These are phyloP conservation scores for Orestias chungarensis DNA, from an alignment of 2,797 vertebrate genomes.

Conservation along the genomic window DNA sequence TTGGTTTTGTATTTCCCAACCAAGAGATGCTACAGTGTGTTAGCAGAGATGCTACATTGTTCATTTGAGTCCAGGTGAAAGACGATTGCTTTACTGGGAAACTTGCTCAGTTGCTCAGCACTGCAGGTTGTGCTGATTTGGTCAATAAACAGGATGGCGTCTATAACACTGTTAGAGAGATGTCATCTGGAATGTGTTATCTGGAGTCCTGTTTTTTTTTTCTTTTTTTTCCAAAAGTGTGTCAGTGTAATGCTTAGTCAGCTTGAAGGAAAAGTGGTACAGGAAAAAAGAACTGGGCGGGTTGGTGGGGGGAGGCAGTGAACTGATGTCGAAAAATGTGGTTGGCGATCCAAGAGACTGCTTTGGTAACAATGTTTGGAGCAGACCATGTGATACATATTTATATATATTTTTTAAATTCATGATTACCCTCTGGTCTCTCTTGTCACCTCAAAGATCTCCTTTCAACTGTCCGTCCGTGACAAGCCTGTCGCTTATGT, in stretches of 20 bases:
- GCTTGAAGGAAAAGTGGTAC: slow-evolving; percentile 45
- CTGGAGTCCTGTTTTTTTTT: slow-evolving; percentile 72
- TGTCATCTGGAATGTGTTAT: slow-evolving; percentile 77
- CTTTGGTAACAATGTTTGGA: slow-evolving; percentile 85
- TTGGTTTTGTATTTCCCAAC: slow-evolving; percentile 71
- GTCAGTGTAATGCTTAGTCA: slow-evolving; percentile 79
- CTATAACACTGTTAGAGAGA: slow-evolving; percentile 52
- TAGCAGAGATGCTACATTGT: slow-evolving; percentile 88
- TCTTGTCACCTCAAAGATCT: slow-evolving; percentile 75
- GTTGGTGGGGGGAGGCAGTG: slow-evolving; percentile 41
- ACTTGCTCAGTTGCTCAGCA: slow-evolving; percentile 70
- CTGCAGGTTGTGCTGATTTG: slow-evolving; percentile 54
- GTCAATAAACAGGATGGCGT: slow-evolving; percentile 63
- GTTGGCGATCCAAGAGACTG: slow-evolving; percentile 81
- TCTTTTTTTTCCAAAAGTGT: slow-evolving; percentile 74
- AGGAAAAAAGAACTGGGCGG: not conserved
- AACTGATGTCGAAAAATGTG: slow-evolving; percentile 73
- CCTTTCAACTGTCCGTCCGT: slow-evolving; percentile 73
- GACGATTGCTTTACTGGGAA: slow-evolving; percentile 47
- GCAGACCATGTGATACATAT: slow-evolving; percentile 69
- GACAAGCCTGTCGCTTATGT: slow-evolving; percentile 69
- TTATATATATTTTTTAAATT: slow-evolving; percentile 40
- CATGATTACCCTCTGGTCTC: slow-evolving; percentile 73
- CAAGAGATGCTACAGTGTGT: slow-evolving; percentile 86
- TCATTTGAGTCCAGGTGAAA: slow-evolving; percentile 74